Evolutionary conservation across 2,113 vertebrate genomes (phyloP).

Genomic region (Ceuthmochares aereus): DNA sequence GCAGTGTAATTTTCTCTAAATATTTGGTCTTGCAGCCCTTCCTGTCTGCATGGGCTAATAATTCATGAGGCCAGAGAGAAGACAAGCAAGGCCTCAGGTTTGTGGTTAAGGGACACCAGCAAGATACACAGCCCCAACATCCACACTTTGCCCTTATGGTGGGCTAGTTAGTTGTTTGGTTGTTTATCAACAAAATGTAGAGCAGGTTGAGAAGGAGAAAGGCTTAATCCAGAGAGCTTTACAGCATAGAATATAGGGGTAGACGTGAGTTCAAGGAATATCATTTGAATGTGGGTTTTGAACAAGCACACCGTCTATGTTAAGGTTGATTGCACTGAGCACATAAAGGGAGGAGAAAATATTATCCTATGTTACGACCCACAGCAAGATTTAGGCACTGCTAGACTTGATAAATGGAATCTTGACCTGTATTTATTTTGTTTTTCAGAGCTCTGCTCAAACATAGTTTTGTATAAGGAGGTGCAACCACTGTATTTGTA

Average conservation of each 20-base stretch:
- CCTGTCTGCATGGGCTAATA: background rate
- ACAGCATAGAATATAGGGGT: fast-evolving
- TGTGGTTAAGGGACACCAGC: background rate
- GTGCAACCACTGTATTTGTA: background rate
- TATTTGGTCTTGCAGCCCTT: background rate
- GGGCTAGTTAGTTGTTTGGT: background rate
- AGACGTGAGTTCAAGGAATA: background rate
- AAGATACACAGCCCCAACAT: background rate
- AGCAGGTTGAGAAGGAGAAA: background rate
- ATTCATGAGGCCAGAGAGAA: background rate
- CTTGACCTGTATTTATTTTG: background rate
- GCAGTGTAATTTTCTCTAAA: background rate
- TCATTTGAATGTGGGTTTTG: background rate
- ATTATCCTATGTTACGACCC: background rate
- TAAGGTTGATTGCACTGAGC: background rate
- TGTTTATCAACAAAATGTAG: background rate
- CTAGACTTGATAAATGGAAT: background rate
- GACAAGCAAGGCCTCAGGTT: background rate
- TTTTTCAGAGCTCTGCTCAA: background rate
- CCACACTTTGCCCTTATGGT: fast-evolving
- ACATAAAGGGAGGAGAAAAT: background rate
- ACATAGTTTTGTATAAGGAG: background rate
- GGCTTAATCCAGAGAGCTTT: background rate
- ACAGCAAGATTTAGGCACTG: background rate
- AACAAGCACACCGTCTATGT: background rate